These are phyloP conservation scores for Nipponacmea schrenckii DNA, from an alignment of 2,888 invertebrate species.

Conservation along the genomic window DNA sequence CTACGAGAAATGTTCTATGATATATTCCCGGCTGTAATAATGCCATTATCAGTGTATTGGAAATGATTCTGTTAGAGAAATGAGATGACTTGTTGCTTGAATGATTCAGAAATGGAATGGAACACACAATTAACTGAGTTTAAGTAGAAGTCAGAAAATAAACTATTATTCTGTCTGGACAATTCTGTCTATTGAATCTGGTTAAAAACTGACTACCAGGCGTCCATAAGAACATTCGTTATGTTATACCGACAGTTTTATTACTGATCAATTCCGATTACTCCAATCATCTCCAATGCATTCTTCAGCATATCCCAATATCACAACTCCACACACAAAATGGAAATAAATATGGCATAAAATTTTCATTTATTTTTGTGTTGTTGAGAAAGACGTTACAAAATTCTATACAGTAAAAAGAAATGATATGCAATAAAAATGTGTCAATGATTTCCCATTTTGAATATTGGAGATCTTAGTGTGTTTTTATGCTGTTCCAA, in stretches of 20 bases:
- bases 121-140: slow-evolving; percentile 2
- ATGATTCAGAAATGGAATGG: background rate
- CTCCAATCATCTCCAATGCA: background rate
- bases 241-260: slow-evolving; percentile 7
- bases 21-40: background rate
- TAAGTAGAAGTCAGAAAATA: background rate
- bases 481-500: too few relatives aligned
- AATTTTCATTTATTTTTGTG: too few relatives aligned
- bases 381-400: too few relatives aligned
- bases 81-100: slow-evolving; percentile 3
- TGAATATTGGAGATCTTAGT: too few relatives aligned
- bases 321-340: too few relatives aligned
- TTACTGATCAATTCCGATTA: background rate
- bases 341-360: too few relatives aligned
- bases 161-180: slow-evolving; percentile 7
- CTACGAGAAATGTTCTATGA: background rate
- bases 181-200: slow-evolving; percentile 1
- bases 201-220: background rate
- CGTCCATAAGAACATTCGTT: slow-evolving; percentile 8
- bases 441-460: too few relatives aligned
- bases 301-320: too few relatives aligned
- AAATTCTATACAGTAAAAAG: too few relatives aligned
- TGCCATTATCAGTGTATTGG: slow-evolving; percentile 6
- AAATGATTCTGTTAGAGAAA: background rate
- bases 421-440: too few relatives aligned